Evolutionary conservation across 2,797 vertebrate genomes (phyloP), one percentile per base, ranked within the genome.

Genomic region (Fistularia tabacaria): DNA sequence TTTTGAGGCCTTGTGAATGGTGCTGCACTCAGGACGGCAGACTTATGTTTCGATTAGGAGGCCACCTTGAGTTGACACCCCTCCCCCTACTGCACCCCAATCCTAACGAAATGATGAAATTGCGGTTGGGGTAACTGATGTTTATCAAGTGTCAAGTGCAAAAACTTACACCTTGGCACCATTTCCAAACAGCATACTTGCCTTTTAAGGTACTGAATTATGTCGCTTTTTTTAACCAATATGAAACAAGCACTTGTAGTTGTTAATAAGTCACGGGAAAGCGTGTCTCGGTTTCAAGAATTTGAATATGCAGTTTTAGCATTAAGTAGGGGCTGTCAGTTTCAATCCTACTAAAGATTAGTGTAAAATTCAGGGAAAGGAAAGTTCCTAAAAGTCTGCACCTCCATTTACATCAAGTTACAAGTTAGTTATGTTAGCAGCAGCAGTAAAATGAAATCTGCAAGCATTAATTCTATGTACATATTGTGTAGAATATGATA

Each of bases 1-100:
- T 54, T 72, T 45, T 48, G 51, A 65, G 70, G 74, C 61, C 54
- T 63, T 14, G 6, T 6, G 51, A 42, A 14, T 51, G 68, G 56
- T 11, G 77, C 57, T 62, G 47, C 75, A 70, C 66, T 71, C 81
- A 82, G 84, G 82, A 85, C 85, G 77, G 71, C n/a, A n/a, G 73
- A 73, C 59, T 71, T 49, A 62, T 76, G 72, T 80, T 79, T 84
- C 51, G 46, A 83, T 83, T 64, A 78, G 65, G 25, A 71, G 77
- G 80, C 66, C 73, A 74, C 71, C 76, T 73, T 55, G 53, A 64
- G 65, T 53, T 63, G 12, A 55, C 64, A 51, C 44, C 49, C 54
- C 57, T 8, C 59, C 57, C 39, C 3, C 37, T 3, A 9, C 59
- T 12, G 10, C 62, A 66, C 68, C 72, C 38, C 60, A 44, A 76